Percentiles rank a stretch among this genome's conserved stretches.
Conservation (phyloP, 2,888 invertebrate species). For the Polydesmus complanatus region DNA sequence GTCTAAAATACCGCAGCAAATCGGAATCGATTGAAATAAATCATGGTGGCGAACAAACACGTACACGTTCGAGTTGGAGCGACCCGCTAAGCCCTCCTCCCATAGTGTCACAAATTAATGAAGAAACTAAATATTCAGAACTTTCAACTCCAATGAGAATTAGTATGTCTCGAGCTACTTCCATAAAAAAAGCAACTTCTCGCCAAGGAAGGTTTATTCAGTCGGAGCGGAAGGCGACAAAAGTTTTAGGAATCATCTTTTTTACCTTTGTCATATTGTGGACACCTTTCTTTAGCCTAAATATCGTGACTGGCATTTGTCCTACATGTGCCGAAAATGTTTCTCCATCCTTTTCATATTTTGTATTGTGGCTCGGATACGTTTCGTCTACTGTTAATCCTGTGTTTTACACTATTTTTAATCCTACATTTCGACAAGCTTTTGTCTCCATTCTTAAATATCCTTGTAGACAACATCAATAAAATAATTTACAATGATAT, state of each 20-base stretch:
- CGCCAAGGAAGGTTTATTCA: slow-evolving; percentile 24
- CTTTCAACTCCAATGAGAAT: slow-evolving; percentile 15
- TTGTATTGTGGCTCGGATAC: slow-evolving; percentile 85
- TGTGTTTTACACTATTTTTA: slow-evolving; percentile 89
- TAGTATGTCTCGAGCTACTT: slow-evolving; percentile 16
- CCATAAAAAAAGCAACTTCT: slow-evolving; percentile 15
- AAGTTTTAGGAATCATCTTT: slow-evolving; percentile 85
- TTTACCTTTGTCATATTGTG: slow-evolving; percentile 86
- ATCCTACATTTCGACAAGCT: slow-evolving; percentile 80
- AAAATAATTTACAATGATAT: not conserved
- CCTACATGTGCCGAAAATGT: slow-evolving; percentile 51
- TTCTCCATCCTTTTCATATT: slow-evolving; percentile 57
- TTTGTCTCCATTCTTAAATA: slow-evolving; percentile 74
- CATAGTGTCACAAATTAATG: slow-evolving; percentile 1
- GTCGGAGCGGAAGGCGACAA: slow-evolving; percentile 89
- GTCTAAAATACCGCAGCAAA: not conserved
- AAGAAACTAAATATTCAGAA: slow-evolving; percentile 1
- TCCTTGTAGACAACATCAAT: slow-evolving; percentile 24
- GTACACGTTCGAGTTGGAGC: not conserved
- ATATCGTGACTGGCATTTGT: slow-evolving; percentile 65
- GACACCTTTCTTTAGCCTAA: slow-evolving; percentile 84
- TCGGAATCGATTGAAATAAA: not conserved
- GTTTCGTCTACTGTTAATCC: slow-evolving; percentile 90
- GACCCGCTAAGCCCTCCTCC: slow-evolving; percentile 3
- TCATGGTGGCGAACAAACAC: not conserved